phyloP scores from a whole-genome alignment of 2,797 vertebrate genomes.

The Micropoecilia bifurca region DNA sequence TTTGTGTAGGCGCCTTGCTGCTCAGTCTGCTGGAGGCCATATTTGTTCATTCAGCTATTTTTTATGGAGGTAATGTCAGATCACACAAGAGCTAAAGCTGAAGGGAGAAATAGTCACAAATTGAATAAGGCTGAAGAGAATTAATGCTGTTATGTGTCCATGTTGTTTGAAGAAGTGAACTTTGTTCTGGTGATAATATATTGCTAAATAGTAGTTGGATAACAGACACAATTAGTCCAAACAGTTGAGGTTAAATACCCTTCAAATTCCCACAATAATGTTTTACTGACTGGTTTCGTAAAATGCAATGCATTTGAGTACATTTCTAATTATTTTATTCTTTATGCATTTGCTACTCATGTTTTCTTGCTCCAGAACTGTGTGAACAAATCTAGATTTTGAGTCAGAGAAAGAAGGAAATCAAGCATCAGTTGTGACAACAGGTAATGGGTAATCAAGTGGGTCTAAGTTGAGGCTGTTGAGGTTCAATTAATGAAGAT shows the following conservation, averaged over 20 bases:
- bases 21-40: slow-evolving; percentile 33
- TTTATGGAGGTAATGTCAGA: slow-evolving; percentile 41
- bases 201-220: neutral
- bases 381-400: neutral
- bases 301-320: neutral
- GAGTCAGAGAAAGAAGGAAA: neutral
- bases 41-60: slow-evolving; percentile 46
- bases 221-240: neutral
- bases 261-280: neutral
- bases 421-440: neutral
- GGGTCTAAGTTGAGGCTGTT: neutral
- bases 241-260: neutral
- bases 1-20: slow-evolving; percentile 28
- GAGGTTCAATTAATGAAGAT: neutral
- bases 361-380: neutral
- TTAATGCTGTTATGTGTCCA: neutral
- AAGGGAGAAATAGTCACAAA: neutral
- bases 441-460: neutral
- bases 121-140: too few species aligned
- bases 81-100: slow-evolving; percentile 28
- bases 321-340: neutral
- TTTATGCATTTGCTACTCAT: neutral
- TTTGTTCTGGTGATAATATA: neutral
- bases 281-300: neutral
- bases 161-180: neutral